Percentiles rank a stretch among this genome's conserved stretches.
Conservation (phyloP, 2,888 invertebrate species). For the Lasioglossum malachurum region DNA sequence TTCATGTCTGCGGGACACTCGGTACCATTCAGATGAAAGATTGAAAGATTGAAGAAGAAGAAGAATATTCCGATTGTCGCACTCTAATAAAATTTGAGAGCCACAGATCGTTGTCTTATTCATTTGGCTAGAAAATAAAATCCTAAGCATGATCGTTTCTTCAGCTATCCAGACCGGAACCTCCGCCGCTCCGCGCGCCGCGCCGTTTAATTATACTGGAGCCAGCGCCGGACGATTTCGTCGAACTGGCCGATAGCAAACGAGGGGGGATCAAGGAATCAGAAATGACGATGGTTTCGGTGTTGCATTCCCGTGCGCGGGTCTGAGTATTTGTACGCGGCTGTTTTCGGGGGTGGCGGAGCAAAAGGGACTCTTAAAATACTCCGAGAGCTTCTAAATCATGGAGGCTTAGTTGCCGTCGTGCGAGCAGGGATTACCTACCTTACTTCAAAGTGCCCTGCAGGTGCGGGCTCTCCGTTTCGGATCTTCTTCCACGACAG, state of each 20-base stretch:
- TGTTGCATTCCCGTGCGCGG: slow-evolving; percentile 65
- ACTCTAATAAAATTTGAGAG: background rate
- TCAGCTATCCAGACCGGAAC: background rate
- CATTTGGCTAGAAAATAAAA: background rate
- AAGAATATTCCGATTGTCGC: no score
- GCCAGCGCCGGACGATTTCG: slow-evolving; percentile 1
- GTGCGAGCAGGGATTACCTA: slow-evolving; percentile 83
- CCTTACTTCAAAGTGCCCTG: slow-evolving; percentile 84
- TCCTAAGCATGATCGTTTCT: background rate
- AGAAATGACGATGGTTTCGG: slow-evolving; percentile 56
- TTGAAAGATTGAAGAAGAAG: no score
- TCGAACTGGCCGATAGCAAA: slow-evolving; percentile 12
- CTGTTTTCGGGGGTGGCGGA: slow-evolving; percentile 75
- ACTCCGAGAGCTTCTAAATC: slow-evolving; percentile 84
- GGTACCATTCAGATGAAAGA: no score
- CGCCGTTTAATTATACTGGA: background rate
- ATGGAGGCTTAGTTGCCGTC: slow-evolving; percentile 84
- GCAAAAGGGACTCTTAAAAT: slow-evolving; percentile 84
- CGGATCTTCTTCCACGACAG: slow-evolving; percentile 75
- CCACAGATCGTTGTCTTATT: background rate
- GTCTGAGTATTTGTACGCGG: slow-evolving; percentile 59
- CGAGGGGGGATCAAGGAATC: slow-evolving; percentile 61
- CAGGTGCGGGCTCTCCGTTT: slow-evolving; percentile 82
- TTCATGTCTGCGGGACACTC: no score
- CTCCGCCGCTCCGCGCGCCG: no score